These are phyloP conservation scores for Anarhynchus alexandrinus DNA, from an alignment of 2,113 vertebrate genomes.

Conservation along the genomic window DNA sequence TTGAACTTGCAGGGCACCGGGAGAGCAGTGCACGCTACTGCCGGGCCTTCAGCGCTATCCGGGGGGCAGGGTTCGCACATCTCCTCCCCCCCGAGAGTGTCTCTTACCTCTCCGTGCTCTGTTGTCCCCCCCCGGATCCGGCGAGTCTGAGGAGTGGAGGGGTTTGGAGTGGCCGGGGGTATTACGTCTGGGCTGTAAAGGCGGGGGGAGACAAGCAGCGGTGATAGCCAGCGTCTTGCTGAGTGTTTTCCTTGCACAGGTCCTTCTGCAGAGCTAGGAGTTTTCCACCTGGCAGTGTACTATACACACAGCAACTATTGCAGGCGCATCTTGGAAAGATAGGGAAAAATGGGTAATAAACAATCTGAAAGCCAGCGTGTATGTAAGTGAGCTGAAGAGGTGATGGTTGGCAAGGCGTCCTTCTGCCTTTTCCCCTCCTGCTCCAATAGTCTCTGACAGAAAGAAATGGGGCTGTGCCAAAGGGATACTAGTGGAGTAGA, in stretches of 20 bases:
- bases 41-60: background rate
- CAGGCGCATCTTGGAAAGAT: background rate
- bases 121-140: background rate
- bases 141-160: background rate
- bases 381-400: background rate
- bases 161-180: background rate
- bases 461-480: background rate
- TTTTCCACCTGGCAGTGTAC: background rate
- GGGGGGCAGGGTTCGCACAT: background rate
- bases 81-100: fast-evolving
- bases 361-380: background rate
- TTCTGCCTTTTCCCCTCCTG: background rate
- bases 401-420: background rate
- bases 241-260: background rate
- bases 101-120: fast-evolving
- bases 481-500: background rate
- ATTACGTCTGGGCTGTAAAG: background rate
- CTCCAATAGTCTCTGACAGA: background rate
- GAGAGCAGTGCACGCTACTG: background rate
- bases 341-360: background rate
- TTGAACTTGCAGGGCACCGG: background rate
- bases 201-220: background rate
- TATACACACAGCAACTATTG: background rate
- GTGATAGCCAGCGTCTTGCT: background rate
- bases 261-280: background rate